These are phyloP conservation scores for Cepphus grylle DNA, from an alignment of 2,113 vertebrate genomes.

Conservation along the genomic window DNA sequence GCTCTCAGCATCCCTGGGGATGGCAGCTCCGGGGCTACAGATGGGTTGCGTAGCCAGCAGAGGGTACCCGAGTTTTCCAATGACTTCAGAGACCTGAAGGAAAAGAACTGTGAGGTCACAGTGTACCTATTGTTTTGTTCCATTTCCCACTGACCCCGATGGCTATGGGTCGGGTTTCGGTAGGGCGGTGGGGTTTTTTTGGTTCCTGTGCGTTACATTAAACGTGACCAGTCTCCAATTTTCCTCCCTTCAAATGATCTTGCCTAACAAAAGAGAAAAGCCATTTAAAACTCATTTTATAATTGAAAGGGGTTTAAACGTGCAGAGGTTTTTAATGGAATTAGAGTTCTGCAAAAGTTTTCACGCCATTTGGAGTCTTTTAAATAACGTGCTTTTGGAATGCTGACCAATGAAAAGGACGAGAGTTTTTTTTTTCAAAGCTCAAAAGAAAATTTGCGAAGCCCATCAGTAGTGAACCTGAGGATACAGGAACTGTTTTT, in stretches of 20 bases:
- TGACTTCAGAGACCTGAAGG: neutral
- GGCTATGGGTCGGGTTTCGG: neutral
- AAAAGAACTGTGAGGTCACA: neutral
- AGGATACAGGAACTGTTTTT: neutral
- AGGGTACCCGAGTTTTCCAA: constrained; percentile 73
- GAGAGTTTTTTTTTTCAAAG: neutral
- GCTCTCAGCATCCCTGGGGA: neutral
- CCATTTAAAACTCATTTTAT: neutral
- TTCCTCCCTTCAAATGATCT: neutral
- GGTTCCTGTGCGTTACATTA: neutral
- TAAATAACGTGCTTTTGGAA: neutral
- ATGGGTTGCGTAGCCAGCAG: constrained; percentile 66
- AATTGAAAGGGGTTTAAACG: neutral
- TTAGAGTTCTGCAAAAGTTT: neutral
- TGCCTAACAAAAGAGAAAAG: neutral
- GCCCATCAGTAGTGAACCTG: neutral
- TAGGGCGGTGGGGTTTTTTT: neutral
- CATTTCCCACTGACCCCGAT: neutral
- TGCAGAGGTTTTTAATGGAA: neutral
- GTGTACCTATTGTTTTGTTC: neutral
- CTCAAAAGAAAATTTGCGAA: neutral
- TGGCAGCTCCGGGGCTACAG: neutral
- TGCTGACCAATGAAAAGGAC: neutral
- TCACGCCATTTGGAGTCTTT: neutral
- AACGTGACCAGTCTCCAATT: neutral